Percentiles rank a stretch among this genome's conserved stretches.
Evolutionary conservation across 2,888 invertebrate genomes (phyloP).

Genomic region (Micropterix aruncella): DNA sequence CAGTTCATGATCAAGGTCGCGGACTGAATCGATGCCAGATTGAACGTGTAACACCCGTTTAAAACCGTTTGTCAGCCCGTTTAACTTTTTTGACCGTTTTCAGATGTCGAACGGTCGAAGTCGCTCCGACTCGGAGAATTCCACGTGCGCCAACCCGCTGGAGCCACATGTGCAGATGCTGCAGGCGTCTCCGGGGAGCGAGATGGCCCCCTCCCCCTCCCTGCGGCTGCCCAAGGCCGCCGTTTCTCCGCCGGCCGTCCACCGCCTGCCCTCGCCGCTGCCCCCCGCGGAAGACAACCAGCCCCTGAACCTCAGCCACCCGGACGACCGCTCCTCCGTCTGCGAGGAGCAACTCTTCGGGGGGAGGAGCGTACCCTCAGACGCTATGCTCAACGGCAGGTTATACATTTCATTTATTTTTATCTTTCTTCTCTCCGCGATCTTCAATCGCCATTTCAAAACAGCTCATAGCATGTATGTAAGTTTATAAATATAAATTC

Average conservation of each 20-base stretch:
- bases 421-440: too few relatives aligned
- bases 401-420: too few relatives aligned
- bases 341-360: constrained; percentile 3
- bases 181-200: constrained; percentile 22
- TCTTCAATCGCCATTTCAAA: too few relatives aligned
- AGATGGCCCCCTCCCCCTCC: constrained; percentile 5
- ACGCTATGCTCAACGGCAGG: not conserved
- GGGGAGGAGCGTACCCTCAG: not conserved
- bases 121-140: constrained; percentile 33
- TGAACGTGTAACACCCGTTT: too few relatives aligned
- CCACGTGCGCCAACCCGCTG: constrained; percentile 33
- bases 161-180: constrained; percentile 34
- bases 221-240: constrained; percentile 7
- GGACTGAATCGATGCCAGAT: too few relatives aligned
- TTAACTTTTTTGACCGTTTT: too few relatives aligned
- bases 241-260: not conserved
- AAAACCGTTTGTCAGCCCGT: too few relatives aligned
- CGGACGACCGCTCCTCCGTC: constrained; percentile 17
- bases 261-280: too few relatives aligned
- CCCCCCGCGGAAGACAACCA: constrained; percentile 22
- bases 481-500: too few relatives aligned
- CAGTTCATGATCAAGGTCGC: too few relatives aligned
- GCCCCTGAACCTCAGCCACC: constrained; percentile 31
- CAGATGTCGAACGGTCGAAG: constrained; percentile 41
- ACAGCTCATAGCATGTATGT: too few relatives aligned